Base-by-base conservation (phyloP, 2,113 vertebrate species). In the Tamias sibiricus region DNA sequence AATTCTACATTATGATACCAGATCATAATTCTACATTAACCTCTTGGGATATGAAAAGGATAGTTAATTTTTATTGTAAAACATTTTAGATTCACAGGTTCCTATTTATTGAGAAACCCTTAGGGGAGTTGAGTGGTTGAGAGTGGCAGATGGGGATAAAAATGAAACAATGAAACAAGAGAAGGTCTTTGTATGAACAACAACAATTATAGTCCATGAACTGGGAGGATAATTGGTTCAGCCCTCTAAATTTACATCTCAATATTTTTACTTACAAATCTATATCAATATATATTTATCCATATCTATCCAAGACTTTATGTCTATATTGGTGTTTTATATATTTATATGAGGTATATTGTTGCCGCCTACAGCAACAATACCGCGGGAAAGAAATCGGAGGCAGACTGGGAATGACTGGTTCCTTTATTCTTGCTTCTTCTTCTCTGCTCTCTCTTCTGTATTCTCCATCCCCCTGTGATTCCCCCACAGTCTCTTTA, bases 1-100 rank as follows among this genome's bases (percentile, higher is more conserved):
- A 95, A 47, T 91, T 93, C 49, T 80, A 7, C 14, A 30, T 64
- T 91, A 89, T n/a, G n/a, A n/a, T n/a, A 87, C 32, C 6, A 77
- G 37, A 49, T 28, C 76, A 72, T 76, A 95, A 47, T 91, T 93
- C 49, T 80, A 7, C 14, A 30, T 64, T 91, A 89, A 91, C 40
- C 37, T 85, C 77, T 86, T 30, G 20, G 40, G 69, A 90, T 68
- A 62, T 52, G 32, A 68, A 71, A 81, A 80, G 28, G 30, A 71
- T 75, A 84, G 88, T 95, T 96, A 92, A 95, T 76, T 98, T 91
- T 79, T 94, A 76, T 47, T 80, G 19, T 62, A 75, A 93, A 94
- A 94, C 22, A 88, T 6, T 77, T 94, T 86, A 68, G 24, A 84
- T 83, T 91, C 62, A 76, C 2, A 16, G 42, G 6, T 52, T 94